These are phyloP conservation scores for Eubasilissa splendida DNA, from an alignment of 2,888 invertebrate species.

Conservation along the genomic window DNA sequence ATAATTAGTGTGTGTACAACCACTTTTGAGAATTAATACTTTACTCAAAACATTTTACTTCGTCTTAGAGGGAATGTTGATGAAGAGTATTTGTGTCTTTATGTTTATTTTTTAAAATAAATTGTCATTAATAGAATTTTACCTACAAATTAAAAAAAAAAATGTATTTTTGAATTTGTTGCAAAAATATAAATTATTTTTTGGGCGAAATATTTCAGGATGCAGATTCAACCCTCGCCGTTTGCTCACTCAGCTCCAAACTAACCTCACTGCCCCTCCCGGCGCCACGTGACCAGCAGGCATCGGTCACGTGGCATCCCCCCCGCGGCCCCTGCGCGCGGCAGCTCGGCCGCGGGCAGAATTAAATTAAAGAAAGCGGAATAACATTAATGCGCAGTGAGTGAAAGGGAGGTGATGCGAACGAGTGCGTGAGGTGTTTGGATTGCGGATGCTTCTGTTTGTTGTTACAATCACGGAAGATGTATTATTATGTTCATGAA, in stretches of 20 bases:
- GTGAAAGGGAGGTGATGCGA: not conserved
- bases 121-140: no score
- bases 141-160: no score
- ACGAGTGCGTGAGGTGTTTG: not conserved
- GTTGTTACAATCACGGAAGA: not conserved
- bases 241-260: not conserved
- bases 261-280: slow-evolving; percentile 40
- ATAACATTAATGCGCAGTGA: slow-evolving; percentile 39
- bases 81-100: no score
- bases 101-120: no score
- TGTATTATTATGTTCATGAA: no score
- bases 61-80: no score
- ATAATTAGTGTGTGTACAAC: no score
- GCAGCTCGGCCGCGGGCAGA: slow-evolving; percentile 30
- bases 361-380: slow-evolving; percentile 43
- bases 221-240: slow-evolving; percentile 4
- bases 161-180: no score
- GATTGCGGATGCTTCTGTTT: not conserved
- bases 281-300: slow-evolving; percentile 42
- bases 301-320: slow-evolving; percentile 42
- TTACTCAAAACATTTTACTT: no score
- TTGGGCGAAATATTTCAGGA: not conserved
- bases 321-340: not conserved
- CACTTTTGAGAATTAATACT: no score
- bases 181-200: no score